These are phyloP conservation scores for Orientallactaga sibirica DNA, from an alignment of 2,797 vertebrate genomes.

Conservation along the genomic window DNA sequence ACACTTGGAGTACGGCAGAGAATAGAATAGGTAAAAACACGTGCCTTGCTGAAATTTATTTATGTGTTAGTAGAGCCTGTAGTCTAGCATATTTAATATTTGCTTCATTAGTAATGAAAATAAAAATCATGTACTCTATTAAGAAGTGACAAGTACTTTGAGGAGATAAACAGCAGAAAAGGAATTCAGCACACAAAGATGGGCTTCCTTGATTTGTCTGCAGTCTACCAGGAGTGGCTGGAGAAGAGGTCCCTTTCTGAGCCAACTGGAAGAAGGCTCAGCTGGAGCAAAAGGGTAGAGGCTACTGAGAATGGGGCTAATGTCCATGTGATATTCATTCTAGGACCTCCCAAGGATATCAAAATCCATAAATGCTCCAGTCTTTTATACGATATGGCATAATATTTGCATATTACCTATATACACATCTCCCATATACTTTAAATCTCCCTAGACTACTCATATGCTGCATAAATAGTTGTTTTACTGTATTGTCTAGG, in stretches of 20 bases:
- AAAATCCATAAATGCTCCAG: background rate
- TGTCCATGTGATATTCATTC: background rate
- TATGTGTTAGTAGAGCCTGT: background rate
- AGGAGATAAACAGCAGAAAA: background rate
- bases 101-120: background rate
- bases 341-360: background rate
- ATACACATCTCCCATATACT: background rate
- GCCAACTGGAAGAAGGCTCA: background rate
- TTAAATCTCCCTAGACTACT: background rate
- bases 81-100: background rate
- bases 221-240: background rate
- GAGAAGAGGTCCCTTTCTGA: background rate
- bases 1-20: background rate
- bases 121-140: background rate
- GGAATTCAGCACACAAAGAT: accelerated
- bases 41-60: background rate
- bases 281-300: background rate
- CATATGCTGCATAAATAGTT: background rate
- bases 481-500: background rate
- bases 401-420: background rate
- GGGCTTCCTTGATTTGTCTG: background rate
- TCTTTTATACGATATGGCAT: background rate
- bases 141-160: background rate
- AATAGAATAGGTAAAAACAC: background rate
- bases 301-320: background rate